Evolutionary conservation across 2,888 invertebrate genomes (phyloP).

Genomic region (Lingula anatina): DNA sequence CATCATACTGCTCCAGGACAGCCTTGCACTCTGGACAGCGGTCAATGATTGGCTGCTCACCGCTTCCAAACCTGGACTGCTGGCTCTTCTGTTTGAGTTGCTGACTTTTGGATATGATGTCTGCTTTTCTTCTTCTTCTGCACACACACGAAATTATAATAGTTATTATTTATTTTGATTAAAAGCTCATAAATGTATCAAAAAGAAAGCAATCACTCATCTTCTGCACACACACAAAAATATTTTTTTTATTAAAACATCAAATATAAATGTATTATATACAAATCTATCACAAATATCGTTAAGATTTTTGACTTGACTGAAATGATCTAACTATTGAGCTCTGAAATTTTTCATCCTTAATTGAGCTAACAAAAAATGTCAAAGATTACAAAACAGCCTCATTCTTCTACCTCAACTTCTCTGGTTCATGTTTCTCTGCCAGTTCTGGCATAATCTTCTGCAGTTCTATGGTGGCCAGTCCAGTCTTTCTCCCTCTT

Average conservation of each 20-base stretch:
- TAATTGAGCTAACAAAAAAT: too few relatives aligned
- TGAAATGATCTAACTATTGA: too few relatives aligned
- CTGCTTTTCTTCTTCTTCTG: conserved; percentile 33
- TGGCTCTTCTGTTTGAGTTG: conserved; percentile 21
- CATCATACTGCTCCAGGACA: conserved; percentile 69
- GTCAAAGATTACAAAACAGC: too few relatives aligned
- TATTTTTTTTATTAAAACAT: too few relatives aligned
- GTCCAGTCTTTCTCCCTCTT: conserved; percentile 46
- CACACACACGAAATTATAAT: conserved; percentile 13
- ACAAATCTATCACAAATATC: too few relatives aligned
- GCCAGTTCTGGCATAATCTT: conserved; percentile 43
- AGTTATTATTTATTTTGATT: too few relatives aligned
- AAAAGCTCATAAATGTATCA: too few relatives aligned
- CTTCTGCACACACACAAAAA: too few relatives aligned
- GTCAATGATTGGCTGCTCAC: conserved; percentile 43
- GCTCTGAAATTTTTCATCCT: too few relatives aligned
- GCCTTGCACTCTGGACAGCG: conserved; percentile 84
- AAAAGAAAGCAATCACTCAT: too few relatives aligned
- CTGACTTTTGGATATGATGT: conserved; percentile 26
- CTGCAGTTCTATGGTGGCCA: conserved; percentile 49
- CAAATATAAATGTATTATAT: too few relatives aligned
- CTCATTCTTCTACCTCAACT: conserved; percentile 10
- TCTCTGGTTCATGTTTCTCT: conserved; percentile 12
- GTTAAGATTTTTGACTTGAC: too few relatives aligned
- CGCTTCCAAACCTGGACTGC: conserved; percentile 18